Base-by-base conservation (phyloP, 2,888 invertebrate species). In the Drosophila nr. perissopoda region DNA sequence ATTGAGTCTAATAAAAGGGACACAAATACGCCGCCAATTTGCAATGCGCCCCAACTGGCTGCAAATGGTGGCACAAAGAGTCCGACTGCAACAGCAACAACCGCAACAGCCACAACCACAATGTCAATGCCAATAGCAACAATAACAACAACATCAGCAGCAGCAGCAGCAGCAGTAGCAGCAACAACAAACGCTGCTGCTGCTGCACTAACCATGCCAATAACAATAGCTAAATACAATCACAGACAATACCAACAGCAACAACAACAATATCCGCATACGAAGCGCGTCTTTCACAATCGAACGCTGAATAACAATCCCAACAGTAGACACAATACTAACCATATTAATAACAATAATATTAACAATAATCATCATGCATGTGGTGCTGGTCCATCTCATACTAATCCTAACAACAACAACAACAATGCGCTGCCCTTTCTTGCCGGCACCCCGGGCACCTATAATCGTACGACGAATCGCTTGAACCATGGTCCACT, bases 401-500 rank as follows among this genome's bases (percentile, higher is more conserved):
- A 56, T 56, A 56, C 38, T 29, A 56, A 56, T 54, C 53, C 65
- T 25, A 68, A 58, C 29, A 42, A 57, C 40, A 57, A 13, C 18
- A 58, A 13, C 42, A 27, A 74, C 58, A 82, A 76, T 51, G 83
- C 82, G 66, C 62, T 87, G 72, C 84, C 82, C 21, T 89, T 89
- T 40, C n/a, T 83, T 56, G 77, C 87, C 57, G 84, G 87, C 69
- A 86, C 86, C 49, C 78, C 83, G 61, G 86, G 88, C 73, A 82
- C 87, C 72, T 89, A 87, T 73, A 84, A 88, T 75, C 90, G 92
- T 49, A 83, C 89, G 58, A 83, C 89, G 42, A 90, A 87, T 71
- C 91, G 91, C 49, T 79, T 90, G 34, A 91, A 91, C 73, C 90
- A 86, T 59, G 89, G 91, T 7, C 91, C 91, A 4, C 65, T 91